Percentiles rank a stretch among this genome's conserved stretches.
These are phyloP conservation scores for Carassius gibelio DNA, from an alignment of 2,113 vertebrate genomes.

Conservation along the genomic window DNA sequence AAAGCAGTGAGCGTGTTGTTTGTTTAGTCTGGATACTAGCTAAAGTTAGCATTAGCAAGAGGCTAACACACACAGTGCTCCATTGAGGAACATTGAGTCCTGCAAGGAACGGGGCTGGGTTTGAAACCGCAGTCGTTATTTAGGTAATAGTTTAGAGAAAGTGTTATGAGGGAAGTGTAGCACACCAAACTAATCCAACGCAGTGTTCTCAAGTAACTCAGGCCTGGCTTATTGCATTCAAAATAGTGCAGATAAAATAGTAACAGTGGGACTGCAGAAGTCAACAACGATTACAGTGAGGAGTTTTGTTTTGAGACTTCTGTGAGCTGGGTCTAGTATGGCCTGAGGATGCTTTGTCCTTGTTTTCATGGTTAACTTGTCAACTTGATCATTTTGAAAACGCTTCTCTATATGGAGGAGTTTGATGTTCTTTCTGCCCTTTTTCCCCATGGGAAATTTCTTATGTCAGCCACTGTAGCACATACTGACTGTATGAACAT, in stretches of 20 bases:
- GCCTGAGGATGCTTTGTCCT: constrained; percentile 32
- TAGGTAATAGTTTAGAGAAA: constrained; percentile 43
- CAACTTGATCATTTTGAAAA: constrained; percentile 62
- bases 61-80: constrained; percentile 45
- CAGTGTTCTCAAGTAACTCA: constrained; percentile 20
- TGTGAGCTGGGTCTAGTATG: constrained; percentile 64
- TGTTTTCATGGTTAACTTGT: constrained; percentile 17
- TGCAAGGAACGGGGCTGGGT: constrained; percentile 32
- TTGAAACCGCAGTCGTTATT: constrained; percentile 41
- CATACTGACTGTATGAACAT: constrained; percentile 63
- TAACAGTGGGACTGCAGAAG: constrained; percentile 42
- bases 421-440: constrained; percentile 64
- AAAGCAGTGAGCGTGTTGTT: constrained; percentile 57
- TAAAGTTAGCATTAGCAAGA: constrained; percentile 60
- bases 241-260: constrained; percentile 14
- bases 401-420: constrained; percentile 63
- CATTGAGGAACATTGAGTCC: constrained; percentile 49
- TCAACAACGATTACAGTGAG: constrained; percentile 64
- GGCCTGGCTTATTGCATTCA: constrained; percentile 25
- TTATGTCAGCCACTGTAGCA: constrained; percentile 68
- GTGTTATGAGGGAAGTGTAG: constrained; percentile 43
- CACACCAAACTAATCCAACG: constrained; percentile 24
- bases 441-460: constrained; percentile 76
- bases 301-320: constrained; percentile 60
- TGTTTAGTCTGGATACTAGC: constrained; percentile 51